These are phyloP conservation scores for Meteorus colon DNA, from an alignment of 2,888 invertebrate species.

Conservation along the genomic window DNA sequence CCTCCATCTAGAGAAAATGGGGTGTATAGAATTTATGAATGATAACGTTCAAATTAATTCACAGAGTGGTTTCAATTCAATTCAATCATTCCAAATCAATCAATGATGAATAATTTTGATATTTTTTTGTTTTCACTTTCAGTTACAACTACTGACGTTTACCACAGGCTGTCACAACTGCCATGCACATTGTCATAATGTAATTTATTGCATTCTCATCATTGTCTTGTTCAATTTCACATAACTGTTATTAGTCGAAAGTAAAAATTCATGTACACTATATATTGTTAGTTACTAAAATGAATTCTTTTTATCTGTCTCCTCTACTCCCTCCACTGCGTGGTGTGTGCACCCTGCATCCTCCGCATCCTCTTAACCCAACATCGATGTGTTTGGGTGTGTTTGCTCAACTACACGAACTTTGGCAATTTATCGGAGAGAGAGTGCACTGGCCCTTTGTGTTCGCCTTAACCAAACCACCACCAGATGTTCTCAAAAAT, in stretches of 20 bases:
- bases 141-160: background rate
- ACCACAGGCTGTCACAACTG: background rate
- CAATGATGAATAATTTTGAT: background rate
- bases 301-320: too few relatives aligned
- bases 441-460: constrained; percentile 62
- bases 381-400: background rate
- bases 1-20: too few relatives aligned
- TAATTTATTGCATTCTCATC: constrained; percentile 3
- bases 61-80: too few relatives aligned
- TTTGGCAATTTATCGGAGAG: constrained; percentile 22
- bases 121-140: background rate
- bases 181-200: background rate
- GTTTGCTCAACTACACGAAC: background rate
- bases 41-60: too few relatives aligned
- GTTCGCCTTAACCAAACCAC: constrained; percentile 52
- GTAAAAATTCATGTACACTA: background rate
- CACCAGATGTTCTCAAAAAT: constrained; percentile 66
- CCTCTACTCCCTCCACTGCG: too few relatives aligned
- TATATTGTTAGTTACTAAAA: background rate
- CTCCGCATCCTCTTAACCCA: background rate
- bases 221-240: background rate
- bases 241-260: background rate
- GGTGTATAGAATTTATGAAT: too few relatives aligned
- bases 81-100: too few relatives aligned
- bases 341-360: background rate